These are phyloP conservation scores for Xestia xanthographa DNA, from an alignment of 2,888 invertebrate species.

Conservation along the genomic window DNA sequence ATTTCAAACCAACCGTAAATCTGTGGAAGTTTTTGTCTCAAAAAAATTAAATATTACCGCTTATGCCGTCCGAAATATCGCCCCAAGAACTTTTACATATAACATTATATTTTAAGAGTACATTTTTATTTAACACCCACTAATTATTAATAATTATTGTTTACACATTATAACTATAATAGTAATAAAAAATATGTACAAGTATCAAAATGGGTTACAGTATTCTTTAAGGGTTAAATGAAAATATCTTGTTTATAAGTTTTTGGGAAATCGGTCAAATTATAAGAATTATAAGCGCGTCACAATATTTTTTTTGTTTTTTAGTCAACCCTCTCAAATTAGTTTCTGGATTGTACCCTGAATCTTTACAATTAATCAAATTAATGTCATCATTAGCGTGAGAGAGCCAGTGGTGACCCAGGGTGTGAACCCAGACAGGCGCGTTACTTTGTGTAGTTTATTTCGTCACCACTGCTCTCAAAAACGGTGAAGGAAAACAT, in stretches of 20 bases:
- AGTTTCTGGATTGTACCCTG: neutral
- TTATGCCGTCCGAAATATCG: constrained; percentile 62
- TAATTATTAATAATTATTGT: too few species aligned
- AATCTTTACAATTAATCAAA: neutral
- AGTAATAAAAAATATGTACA: too few species aligned
- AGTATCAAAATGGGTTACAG: too few species aligned
- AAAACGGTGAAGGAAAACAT: too few species aligned
- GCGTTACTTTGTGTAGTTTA: too few species aligned
- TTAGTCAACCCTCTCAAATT: neutral
- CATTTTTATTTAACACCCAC: too few species aligned
- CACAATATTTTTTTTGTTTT: constrained; percentile 10
- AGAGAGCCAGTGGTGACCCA: too few species aligned
- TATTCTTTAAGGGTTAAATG: constrained; percentile 76
- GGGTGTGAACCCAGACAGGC: too few species aligned
- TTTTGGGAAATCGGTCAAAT: constrained; percentile 26
- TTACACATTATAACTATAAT: too few species aligned
- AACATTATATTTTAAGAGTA: constrained; percentile 60
- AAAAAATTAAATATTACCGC: constrained; percentile 81
- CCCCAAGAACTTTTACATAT: constrained; percentile 71
- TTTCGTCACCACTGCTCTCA: too few species aligned
- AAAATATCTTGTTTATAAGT: constrained; percentile 75
- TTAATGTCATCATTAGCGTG: too few species aligned
- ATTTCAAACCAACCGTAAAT: constrained; percentile 86
- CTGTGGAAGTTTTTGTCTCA: constrained; percentile 80
- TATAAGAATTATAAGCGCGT: constrained; percentile 14